phyloP scores from a whole-genome alignment of 2,888 invertebrate genomes.

The Oscheius myriophilus region DNA sequence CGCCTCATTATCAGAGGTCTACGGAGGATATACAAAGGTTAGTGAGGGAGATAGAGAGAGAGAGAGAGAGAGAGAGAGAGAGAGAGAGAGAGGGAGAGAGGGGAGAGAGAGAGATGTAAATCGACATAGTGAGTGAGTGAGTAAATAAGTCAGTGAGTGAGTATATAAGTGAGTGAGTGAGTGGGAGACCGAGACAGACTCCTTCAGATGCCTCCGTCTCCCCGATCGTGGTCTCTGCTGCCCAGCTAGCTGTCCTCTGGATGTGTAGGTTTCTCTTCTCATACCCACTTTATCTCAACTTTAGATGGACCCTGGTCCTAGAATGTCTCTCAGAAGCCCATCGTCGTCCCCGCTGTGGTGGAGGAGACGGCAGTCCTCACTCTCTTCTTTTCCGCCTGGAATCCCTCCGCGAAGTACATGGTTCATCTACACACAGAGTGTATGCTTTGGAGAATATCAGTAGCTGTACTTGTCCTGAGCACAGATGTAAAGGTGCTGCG shows the following conservation, averaged over 20 bases:
- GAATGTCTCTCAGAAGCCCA: slow-evolving; percentile 67
- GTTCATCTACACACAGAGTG: slow-evolving; percentile 28
- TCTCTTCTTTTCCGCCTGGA: slow-evolving; percentile 15
- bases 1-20: slow-evolving; percentile 63
- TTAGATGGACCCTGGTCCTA: slow-evolving; percentile 56
- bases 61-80: not conserved
- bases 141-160: not conserved
- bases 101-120: slow-evolving; percentile 13
- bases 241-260: slow-evolving; percentile 60
- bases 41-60: slow-evolving; percentile 1
- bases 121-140: not conserved
- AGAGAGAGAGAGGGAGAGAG: slow-evolving; percentile 22
- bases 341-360: slow-evolving; percentile 62
- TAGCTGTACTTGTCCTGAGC: slow-evolving; percentile 65
- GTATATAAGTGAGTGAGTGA: not conserved
- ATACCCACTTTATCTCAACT: slow-evolving; percentile 7
- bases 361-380: slow-evolving; percentile 28
- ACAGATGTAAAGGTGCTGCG: slow-evolving; percentile 50
- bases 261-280: slow-evolving; percentile 55
- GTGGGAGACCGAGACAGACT: not conserved
- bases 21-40: slow-evolving; percentile 62
- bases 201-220: slow-evolving; percentile 45
- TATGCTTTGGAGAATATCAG: slow-evolving; percentile 55
- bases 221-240: slow-evolving; percentile 64
- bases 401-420: slow-evolving; percentile 32